A percentile compares a stretch with the other conserved stretches of the same genome.
These are phyloP conservation scores for Bellardia bayeri DNA, from an alignment of 2,888 invertebrate genomes.

Conservation along the genomic window DNA sequence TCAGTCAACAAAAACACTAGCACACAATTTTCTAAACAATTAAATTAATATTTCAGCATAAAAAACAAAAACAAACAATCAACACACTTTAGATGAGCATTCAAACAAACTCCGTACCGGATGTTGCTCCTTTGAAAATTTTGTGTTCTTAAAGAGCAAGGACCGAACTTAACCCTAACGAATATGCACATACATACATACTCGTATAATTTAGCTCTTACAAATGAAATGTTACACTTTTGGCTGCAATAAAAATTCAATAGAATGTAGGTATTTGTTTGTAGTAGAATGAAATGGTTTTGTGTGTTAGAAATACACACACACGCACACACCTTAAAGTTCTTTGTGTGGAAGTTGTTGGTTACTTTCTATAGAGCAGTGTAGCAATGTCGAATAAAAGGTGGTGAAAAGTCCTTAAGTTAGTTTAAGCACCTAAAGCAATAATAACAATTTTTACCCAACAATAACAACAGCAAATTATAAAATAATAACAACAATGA, in stretches of 20 bases:
- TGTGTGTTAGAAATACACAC: neutral
- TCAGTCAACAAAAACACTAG: neutral
- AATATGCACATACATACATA: neutral
- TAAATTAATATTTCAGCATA: conserved; percentile 42
- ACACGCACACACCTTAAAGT: neutral
- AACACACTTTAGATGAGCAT: neutral
- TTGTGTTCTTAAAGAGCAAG: neutral
- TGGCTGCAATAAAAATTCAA: conserved; percentile 73
- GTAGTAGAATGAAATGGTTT: neutral
- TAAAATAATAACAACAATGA: neutral
- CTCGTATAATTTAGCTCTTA: neutral
- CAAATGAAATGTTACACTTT: neutral
- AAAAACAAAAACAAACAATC: conserved; percentile 2
- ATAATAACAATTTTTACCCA: neutral
- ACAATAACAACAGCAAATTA: neutral
- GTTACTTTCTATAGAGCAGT: neutral
- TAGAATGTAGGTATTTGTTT: conserved; percentile 20
- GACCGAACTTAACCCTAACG: neutral
- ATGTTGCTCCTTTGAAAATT: conserved; percentile 8
- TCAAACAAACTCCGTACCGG: neutral
- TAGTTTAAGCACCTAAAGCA: conserved; percentile 22
- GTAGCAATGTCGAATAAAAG: neutral
- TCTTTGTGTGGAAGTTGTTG: neutral
- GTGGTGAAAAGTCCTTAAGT: conserved; percentile 41
- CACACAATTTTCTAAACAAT: conserved; percentile 47